Evolutionary conservation across 2,888 invertebrate species (phyloP), one percentile per base, ranked within the genome.

Genomic region (Iphiclides podalirius): DNA sequence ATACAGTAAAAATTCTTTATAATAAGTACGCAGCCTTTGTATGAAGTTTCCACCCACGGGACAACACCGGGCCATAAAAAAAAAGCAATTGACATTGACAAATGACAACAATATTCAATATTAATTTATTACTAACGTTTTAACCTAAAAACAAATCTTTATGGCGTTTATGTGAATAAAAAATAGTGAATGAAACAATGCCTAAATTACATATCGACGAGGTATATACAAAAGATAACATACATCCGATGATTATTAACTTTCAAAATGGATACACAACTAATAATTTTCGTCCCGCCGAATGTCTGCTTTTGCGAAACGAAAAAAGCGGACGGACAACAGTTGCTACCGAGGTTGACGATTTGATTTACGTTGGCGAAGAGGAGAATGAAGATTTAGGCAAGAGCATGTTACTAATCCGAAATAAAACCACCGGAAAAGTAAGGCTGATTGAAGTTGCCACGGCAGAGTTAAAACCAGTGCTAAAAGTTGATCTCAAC

Each of bases 251-350:
- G 43, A 44, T 85, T 4, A 58, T 79, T 0, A 70, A 72, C 45
- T 87, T 86, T 41, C 83, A 81, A 67, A 85, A 87, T 61, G 87
- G 83, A 0, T 79, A 81, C 45, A 55, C 71, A 0, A 75, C 70
- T 0, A 67, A 78, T 0, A 51, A 70, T n/a, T 80, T 84, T 37
- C 55, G 54, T 1, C 52, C 58, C 0, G 55, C 60, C 23, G 56
- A 67, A 0, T 80, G 81, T 54, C 13, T 60, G 1, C 8, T 84
- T 0, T 59, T 75, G 0, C 58, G 64, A 37, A 62, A 83, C 31
- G 62, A 69, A 28, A 53, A 60, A 6, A 71, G 56, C n/a, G 56
- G 55, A 0, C 64, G 52, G 17, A 79, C 73, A 59, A 59, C 58
- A 0, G 8, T 81, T 1, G 67, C 66, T 0, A 61, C 73, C 0